phyloP scores from a whole-genome alignment of 2,797 vertebrate species.

The Micrastur ruficollis region DNA sequence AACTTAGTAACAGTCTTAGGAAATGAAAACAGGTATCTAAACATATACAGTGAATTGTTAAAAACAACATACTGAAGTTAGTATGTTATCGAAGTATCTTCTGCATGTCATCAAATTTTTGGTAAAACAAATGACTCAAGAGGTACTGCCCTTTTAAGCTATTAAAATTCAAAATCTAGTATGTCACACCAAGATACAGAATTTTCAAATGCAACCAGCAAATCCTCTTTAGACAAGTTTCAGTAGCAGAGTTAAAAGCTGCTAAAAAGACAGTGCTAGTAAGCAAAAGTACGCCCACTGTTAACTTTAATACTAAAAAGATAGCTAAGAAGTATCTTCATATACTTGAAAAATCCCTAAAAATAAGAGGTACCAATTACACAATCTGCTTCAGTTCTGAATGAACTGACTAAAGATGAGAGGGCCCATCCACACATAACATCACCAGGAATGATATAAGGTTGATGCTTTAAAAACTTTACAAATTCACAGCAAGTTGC shows the following conservation, averaged over 20 bases:
- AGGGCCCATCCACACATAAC: not conserved
- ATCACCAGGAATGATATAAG: fast-evolving
- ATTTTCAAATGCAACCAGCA: not conserved
- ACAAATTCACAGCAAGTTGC: not conserved
- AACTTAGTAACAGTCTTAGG: not conserved
- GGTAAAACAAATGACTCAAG: not conserved
- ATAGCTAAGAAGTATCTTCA: not conserved
- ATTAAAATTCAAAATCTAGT: not conserved
- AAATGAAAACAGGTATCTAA: not conserved
- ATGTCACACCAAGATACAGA: not conserved
- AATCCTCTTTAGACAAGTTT: not conserved
- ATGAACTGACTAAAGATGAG: not conserved
- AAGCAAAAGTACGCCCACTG: not conserved
- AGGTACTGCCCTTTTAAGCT: not conserved
- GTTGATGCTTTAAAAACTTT: not conserved
- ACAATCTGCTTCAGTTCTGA: not conserved
- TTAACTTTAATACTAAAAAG: not conserved
- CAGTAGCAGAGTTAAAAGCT: not conserved
- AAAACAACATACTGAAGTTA: not conserved
- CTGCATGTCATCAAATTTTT: not conserved
- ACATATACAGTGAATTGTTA: not conserved
- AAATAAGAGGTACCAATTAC: not conserved
- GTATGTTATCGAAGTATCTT: not conserved
- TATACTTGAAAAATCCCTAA: not conserved
- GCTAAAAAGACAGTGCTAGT: not conserved